phyloP scores from a whole-genome alignment of 2,888 invertebrate species.

The Leptinotarsa haldemani region DNA sequence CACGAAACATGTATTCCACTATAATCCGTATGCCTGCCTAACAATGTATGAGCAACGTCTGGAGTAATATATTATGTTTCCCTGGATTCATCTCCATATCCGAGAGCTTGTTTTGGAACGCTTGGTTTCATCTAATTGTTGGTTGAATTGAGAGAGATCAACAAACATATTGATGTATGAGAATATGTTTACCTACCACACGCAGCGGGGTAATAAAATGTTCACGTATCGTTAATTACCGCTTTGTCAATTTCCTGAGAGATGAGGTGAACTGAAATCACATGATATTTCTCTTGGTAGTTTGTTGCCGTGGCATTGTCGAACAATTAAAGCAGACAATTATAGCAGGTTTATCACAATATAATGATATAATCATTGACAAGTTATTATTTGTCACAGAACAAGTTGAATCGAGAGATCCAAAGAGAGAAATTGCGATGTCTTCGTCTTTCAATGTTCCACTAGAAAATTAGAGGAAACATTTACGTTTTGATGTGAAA shows the following conservation, averaged over 20 bases:
- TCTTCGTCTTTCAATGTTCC: too few species aligned
- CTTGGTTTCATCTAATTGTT: slow-evolving; percentile 22
- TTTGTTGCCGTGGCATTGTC: neutral
- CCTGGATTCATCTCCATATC: neutral
- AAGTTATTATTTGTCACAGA: too few species aligned
- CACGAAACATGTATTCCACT: too few species aligned
- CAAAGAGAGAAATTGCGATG: too few species aligned
- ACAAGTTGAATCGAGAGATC: too few species aligned
- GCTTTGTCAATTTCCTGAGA: neutral
- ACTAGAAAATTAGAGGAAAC: too few species aligned
- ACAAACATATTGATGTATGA: slow-evolving; percentile 15
- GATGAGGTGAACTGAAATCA: neutral
- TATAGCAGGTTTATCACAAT: too few species aligned
- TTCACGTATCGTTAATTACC: neutral
- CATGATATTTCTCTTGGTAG: neutral
- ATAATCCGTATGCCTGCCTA: too few species aligned
- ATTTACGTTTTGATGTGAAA: too few species aligned
- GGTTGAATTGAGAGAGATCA: slow-evolving; percentile 22
- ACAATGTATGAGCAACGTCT: neutral
- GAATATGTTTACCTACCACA: slow-evolving; percentile 2
- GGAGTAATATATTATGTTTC: neutral
- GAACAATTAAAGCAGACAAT: too few species aligned
- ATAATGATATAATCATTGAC: too few species aligned
- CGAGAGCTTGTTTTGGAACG: neutral
- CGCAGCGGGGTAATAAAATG: neutral